A percentile compares a stretch with the other conserved stretches of the same genome.
phyloP scores from a whole-genome alignment of 2,888 invertebrate genomes.

The Plemyria rubiginata region DNA sequence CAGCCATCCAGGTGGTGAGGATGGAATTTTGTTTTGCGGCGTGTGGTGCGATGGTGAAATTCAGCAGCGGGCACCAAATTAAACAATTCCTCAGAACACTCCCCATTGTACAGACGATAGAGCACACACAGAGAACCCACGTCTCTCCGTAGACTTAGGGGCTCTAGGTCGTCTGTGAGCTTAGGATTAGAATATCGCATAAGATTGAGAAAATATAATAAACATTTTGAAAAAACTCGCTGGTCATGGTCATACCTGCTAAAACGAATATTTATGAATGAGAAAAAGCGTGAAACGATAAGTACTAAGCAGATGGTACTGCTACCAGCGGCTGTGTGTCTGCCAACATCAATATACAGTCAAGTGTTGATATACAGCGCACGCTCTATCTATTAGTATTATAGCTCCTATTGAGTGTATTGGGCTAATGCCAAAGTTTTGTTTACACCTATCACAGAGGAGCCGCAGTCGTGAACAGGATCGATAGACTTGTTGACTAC shows the following conservation, averaged over 20 bases:
- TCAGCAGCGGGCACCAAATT: no score
- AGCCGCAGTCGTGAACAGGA: conserved; percentile 6
- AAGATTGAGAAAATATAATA: neutral
- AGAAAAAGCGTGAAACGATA: conserved; percentile 34
- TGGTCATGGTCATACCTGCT: conserved; percentile 8
- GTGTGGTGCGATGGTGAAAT: no score
- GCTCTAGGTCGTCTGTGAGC: no score
- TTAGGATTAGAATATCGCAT: no score
- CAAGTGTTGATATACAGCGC: conserved; percentile 36
- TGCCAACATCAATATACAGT: conserved; percentile 44
- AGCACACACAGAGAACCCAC: no score
- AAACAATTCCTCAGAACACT: no score
- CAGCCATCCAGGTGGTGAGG: no score
- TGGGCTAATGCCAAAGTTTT: conserved; percentile 28
- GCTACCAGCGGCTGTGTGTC: conserved; percentile 36
- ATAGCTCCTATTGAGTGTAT: conserved; percentile 2
- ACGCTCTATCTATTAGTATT: conserved; percentile 20
- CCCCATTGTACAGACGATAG: no score
- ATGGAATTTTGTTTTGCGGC: no score
- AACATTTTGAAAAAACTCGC: neutral
- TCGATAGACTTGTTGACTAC: conserved; percentile 20
- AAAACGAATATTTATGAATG: conserved; percentile 23
- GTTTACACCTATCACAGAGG: conserved; percentile 17
- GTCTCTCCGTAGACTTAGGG: no score
- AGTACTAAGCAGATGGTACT: conserved; percentile 42